Conservation (phyloP, 2,888 invertebrate genomes). For the Brachynemurus nebulosus region DNA sequence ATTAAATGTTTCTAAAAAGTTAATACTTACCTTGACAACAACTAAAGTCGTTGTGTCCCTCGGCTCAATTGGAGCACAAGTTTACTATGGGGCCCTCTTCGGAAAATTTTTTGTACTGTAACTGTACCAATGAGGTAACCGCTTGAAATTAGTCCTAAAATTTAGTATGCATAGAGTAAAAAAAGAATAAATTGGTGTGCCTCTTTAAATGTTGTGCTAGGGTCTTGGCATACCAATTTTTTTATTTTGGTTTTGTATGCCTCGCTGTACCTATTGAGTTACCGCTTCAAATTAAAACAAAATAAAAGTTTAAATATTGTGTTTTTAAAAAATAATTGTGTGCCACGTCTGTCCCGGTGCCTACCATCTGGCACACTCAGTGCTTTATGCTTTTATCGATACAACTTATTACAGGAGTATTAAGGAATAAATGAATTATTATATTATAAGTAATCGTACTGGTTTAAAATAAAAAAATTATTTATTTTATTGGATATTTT, state of each 20-base stretch:
- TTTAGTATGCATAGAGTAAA: not conserved
- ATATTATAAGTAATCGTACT: not conserved
- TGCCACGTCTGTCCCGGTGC: not conserved
- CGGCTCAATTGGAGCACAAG: not conserved
- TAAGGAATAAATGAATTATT: constrained; percentile 1
- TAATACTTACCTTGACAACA: not conserved
- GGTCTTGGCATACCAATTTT: too few species aligned
- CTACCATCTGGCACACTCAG: not conserved
- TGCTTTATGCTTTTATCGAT: not conserved
- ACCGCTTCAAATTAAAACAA: not conserved
- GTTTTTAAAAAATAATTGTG: not conserved
- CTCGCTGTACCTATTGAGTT: too few species aligned
- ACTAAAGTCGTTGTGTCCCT: not conserved
- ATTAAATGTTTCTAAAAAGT: not conserved
- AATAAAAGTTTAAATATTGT: not conserved
- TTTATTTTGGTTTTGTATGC: too few species aligned
- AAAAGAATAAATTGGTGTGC: not conserved
- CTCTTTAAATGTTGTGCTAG: not conserved
- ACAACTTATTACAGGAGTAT: not conserved
- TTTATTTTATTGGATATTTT: not conserved
- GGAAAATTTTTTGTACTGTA: not conserved
- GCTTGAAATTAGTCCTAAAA: too few species aligned
- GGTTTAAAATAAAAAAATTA: not conserved
- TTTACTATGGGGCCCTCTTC: not conserved
- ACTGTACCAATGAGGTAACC: not conserved